Conservation (phyloP, 1,140 invertebrate genomes). For the Grapholita molesta region DNA sequence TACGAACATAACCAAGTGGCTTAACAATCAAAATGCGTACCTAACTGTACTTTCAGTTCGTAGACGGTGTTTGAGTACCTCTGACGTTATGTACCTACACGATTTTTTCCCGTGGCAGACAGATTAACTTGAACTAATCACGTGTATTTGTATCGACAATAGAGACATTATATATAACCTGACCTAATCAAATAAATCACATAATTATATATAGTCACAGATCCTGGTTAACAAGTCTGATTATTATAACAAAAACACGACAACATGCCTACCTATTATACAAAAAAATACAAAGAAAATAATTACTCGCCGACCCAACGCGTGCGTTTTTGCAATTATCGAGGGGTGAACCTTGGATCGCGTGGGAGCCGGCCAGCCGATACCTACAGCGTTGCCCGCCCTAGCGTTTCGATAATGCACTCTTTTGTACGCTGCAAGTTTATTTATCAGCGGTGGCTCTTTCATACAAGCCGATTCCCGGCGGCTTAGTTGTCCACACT, state of each 20-base stretch:
- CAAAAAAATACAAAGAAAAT: slow-evolving; percentile 11
- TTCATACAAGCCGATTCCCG: too few species aligned
- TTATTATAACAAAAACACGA: neutral
- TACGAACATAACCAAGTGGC: too few species aligned
- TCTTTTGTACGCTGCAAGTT: too few species aligned
- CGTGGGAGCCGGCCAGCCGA: slow-evolving; percentile 5
- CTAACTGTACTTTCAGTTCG: too few species aligned
- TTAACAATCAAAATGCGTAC: too few species aligned
- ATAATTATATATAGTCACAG: neutral
- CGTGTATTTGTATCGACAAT: neutral
- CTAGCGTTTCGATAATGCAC: neutral
- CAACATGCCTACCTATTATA: neutral
- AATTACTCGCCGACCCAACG: neutral
- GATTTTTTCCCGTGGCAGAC: too few species aligned
- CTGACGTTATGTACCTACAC: too few species aligned
- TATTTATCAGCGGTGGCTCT: too few species aligned
- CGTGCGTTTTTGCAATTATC: neutral
- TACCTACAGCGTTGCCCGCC: neutral
- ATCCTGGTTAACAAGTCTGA: neutral
- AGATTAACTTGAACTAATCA: too few species aligned
- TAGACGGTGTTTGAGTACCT: too few species aligned
- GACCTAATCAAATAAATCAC: neutral
- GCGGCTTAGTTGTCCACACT: too few species aligned
- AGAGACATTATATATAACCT: neutral
- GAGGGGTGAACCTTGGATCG: neutral